Evolutionary conservation across 2,797 vertebrate genomes (phyloP), one percentile per base, ranked within the genome.

Genomic region (Gadopsis bispinosus): DNA sequence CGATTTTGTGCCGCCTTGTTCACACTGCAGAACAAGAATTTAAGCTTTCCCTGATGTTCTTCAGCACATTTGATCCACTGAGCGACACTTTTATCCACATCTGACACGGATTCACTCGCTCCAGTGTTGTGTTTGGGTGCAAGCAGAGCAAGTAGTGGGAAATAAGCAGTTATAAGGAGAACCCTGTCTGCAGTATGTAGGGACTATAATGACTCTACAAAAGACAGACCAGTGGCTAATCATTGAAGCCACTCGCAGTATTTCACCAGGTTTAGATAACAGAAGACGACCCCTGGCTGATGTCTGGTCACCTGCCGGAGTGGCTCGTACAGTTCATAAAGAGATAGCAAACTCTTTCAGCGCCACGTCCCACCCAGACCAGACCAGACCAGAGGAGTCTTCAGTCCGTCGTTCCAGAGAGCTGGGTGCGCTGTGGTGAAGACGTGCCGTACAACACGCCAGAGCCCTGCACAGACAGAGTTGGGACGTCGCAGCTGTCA

Each of bases 121-220:
- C 17, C 35, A 0, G 6, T 39, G 62, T 53, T 39, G 0, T 20
- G 17, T 61, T 59, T 59, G 17, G 48, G 59, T 17, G 64, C 33
- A 45, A 37, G 54, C 16, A 70, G 54, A 45, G 7, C 7, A 22
- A 72, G 17, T 37, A 47, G 26, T 26, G 41, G 29, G 70, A 50
- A 37, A 69, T 22, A 29, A 31, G 3, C 66, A 73, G 73, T 73
- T 62, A 0, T 77, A 78, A 75, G 83, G 87, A 87, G 88, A 92
- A 89, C 90, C 83, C 87, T 73, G 88, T 56, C 12, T 41, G 68
- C 63, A 16, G 61, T 13, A 60, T 60, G 56, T 22, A 10, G 29
- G 72, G 54, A 14, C 3, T n/a, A n/a, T n/a, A 31, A 77, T 31
- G 77, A 82, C 39, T 73, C 51, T 56, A 79, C 35, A 76, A 72